Percentiles rank a stretch among this genome's conserved stretches.
Conservation (phyloP, 1,140 invertebrate species). For the Steinernema feltiae region DNA sequence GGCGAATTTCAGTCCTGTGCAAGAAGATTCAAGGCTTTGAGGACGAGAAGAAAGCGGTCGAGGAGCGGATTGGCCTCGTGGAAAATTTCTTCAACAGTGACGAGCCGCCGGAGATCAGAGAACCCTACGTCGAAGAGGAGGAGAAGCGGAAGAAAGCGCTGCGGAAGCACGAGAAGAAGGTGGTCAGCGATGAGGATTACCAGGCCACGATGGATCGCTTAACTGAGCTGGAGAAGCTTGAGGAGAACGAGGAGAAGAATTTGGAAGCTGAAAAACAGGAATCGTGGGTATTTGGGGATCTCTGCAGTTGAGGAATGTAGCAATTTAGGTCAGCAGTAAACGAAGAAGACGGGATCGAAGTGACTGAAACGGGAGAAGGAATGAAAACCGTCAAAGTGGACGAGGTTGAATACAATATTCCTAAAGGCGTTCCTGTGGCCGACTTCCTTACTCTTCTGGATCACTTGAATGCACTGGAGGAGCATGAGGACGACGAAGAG, state of each 20-base stretch:
- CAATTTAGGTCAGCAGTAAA: too few relatives aligned
- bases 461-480: not conserved
- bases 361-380: not conserved
- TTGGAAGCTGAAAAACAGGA: not conserved
- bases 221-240: not conserved
- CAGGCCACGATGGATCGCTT: not conserved
- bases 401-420: not conserved
- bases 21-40: not conserved
- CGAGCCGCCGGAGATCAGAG: not conserved
- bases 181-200: slow-evolving; percentile 4
- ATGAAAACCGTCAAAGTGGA: not conserved
- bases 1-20: not conserved
- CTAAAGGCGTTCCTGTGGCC: not conserved
- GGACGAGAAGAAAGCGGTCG: not conserved
- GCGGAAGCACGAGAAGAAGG: not conserved
- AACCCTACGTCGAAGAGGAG: not conserved
- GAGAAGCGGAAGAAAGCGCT: not conserved
- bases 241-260: not conserved
- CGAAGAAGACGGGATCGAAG: not conserved
- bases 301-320: too few relatives aligned
- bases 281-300: too few relatives aligned
- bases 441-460: not conserved
- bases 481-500: not conserved
- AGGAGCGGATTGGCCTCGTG: not conserved
- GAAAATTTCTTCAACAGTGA: not conserved